Evolutionary conservation across 2,888 invertebrate species (phyloP).

Genomic region (Drosophila longiperda): DNA sequence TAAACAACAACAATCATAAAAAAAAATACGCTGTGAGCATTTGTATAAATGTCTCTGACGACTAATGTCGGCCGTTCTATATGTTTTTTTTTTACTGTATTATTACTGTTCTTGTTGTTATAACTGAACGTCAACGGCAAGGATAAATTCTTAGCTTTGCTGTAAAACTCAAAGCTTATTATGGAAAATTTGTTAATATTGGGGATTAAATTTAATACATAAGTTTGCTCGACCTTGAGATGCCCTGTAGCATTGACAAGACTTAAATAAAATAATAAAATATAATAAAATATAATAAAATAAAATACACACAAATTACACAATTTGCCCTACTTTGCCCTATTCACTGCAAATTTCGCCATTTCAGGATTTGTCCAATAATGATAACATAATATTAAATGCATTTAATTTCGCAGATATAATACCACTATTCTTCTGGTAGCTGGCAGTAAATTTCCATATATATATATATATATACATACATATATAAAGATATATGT

Average conservation of each 20-base stretch:
- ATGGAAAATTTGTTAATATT: constrained; percentile 24
- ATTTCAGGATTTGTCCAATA: background rate
- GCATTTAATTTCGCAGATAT: background rate
- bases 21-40: constrained; percentile 59
- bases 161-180: constrained; percentile 7
- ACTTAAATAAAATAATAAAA: background rate
- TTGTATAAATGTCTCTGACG: constrained; percentile 66
- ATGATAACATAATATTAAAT: background rate
- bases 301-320: background rate
- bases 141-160: constrained; percentile 25
- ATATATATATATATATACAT: background rate
- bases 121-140: constrained; percentile 16
- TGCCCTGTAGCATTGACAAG: background rate
- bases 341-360: background rate
- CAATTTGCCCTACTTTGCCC: background rate
- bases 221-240: background rate
- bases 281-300: no score
- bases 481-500: background rate
- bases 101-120: constrained; percentile 13
- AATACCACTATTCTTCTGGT: background rate
- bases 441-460: background rate
- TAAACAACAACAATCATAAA: constrained; percentile 45
- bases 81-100: constrained; percentile 4
- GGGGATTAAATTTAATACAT: constrained; percentile 6
- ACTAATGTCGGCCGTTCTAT: constrained; percentile 16